phyloP scores from a whole-genome alignment of 2,797 vertebrate genomes.

The Danio tinwini region DNA sequence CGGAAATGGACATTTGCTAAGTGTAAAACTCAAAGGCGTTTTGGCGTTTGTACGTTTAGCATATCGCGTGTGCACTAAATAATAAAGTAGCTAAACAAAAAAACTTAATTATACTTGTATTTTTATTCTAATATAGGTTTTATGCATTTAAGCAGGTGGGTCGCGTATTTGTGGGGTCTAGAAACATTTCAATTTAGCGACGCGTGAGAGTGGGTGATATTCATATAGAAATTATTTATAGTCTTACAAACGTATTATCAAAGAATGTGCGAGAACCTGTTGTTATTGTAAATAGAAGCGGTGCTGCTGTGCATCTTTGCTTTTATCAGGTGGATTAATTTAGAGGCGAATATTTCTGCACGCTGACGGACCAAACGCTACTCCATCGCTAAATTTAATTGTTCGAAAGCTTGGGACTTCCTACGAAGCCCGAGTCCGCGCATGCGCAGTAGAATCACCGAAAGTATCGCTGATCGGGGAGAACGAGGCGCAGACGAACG shows the following conservation, averaged over 20 bases:
- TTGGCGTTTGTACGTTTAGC: too few species aligned
- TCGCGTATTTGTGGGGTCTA: background rate
- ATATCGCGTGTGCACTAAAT: too few species aligned
- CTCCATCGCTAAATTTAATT: conserved; percentile 10
- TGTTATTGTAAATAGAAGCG: background rate
- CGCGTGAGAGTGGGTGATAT: background rate
- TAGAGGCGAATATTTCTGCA: background rate
- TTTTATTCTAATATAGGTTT: too few species aligned
- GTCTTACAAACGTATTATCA: background rate
- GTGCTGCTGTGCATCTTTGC: background rate
- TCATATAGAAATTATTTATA: background rate
- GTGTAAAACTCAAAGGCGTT: too few species aligned
- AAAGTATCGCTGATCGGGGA: conserved; percentile 58
- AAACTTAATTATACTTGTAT: too few species aligned
- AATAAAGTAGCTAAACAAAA: too few species aligned
- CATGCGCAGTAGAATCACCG: conserved; percentile 58
- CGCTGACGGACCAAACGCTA: background rate
- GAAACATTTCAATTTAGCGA: background rate
- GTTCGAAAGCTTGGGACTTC: conserved; percentile 28
- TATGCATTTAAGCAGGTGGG: background rate
- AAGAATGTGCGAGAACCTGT: background rate
- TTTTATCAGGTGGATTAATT: background rate
- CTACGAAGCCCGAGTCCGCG: conserved; percentile 41
- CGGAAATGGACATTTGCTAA: too few species aligned
- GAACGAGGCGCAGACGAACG: conserved; percentile 46